phyloP scores from a whole-genome alignment of 2,888 invertebrate genomes.

The Scaptomyza tumidula region DNA sequence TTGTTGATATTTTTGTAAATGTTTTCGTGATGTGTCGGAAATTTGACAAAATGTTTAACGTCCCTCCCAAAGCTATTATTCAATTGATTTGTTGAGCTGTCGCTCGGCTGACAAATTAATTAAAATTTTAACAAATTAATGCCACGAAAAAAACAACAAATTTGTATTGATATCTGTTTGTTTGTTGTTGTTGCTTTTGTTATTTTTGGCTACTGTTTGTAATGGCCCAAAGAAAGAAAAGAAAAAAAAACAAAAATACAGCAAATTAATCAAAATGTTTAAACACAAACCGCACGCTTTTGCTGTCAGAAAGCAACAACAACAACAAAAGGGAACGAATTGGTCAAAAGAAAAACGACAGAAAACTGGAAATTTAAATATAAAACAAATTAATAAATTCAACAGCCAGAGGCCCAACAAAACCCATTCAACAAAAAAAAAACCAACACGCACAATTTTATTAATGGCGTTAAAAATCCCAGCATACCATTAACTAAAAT shows the following conservation, averaged over 20 bases:
- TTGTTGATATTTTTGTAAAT: neutral
- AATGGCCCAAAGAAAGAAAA: constrained; percentile 11
- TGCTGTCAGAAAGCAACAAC: constrained; percentile 65
- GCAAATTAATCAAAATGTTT: constrained; percentile 70
- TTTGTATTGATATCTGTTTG: constrained; percentile 38
- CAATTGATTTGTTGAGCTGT: constrained; percentile 28
- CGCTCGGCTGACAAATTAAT: constrained; percentile 73
- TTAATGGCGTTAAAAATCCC: constrained; percentile 61
- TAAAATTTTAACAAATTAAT: constrained; percentile 72
- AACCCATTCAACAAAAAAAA: constrained; percentile 21
- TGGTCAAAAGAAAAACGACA: constrained; percentile 36
- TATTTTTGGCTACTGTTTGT: constrained; percentile 62
- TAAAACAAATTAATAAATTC: constrained; percentile 61
- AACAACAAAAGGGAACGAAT: constrained; percentile 33
- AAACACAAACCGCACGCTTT: constrained; percentile 66
- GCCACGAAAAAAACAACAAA: constrained; percentile 24
- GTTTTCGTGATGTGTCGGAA: neutral
- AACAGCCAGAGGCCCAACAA: constrained; percentile 30
- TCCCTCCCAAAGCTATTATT: neutral
- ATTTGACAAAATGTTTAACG: neutral
- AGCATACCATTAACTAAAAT: constrained; percentile 46
- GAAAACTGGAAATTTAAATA: constrained; percentile 71
- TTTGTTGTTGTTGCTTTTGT: neutral
- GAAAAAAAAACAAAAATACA: constrained; percentile 2
- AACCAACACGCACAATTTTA: constrained; percentile 65